Evolutionary conservation across 2,888 invertebrate species (phyloP).

Genomic region (Stenotaenia linearis): DNA sequence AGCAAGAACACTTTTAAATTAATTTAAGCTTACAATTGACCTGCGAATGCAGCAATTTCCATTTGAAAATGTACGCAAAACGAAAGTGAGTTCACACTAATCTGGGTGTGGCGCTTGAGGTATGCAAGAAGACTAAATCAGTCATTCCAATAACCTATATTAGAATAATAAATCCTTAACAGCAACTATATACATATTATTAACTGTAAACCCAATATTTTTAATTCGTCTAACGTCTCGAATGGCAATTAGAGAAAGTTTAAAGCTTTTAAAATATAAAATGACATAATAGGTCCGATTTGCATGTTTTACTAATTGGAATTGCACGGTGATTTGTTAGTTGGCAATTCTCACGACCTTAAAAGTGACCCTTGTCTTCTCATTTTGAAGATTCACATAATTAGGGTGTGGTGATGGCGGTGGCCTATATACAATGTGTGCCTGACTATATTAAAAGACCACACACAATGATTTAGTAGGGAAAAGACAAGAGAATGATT

Average conservation of each 20-base stretch:
- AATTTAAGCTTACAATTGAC: not conserved
- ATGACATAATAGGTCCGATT: not conserved
- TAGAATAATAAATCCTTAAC: not conserved
- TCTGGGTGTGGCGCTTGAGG: not conserved
- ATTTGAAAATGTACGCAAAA: not conserved
- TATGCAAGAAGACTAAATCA: not conserved
- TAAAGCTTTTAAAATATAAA: no score
- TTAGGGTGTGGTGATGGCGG: not conserved
- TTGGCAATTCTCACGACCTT: not conserved
- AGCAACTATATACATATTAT: not conserved
- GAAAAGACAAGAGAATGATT: not conserved
- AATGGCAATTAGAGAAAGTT: no score
- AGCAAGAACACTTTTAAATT: no score
- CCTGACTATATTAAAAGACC: slow-evolving; percentile 15
- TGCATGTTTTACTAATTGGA: not conserved
- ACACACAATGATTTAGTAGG: slow-evolving; percentile 2
- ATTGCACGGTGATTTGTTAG: not conserved
- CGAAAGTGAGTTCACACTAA: not conserved
- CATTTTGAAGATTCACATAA: slow-evolving; percentile 10
- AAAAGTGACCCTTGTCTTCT: not conserved
- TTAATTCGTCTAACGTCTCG: no score
- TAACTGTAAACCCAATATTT: no score
- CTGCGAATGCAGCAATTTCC: not conserved
- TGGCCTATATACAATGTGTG: slow-evolving; percentile 11
- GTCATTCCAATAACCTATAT: not conserved